Evolutionary conservation across 2,113 vertebrate genomes (phyloP), one percentile per base, ranked within the genome.

Genomic region (Tragulus kanchil): DNA sequence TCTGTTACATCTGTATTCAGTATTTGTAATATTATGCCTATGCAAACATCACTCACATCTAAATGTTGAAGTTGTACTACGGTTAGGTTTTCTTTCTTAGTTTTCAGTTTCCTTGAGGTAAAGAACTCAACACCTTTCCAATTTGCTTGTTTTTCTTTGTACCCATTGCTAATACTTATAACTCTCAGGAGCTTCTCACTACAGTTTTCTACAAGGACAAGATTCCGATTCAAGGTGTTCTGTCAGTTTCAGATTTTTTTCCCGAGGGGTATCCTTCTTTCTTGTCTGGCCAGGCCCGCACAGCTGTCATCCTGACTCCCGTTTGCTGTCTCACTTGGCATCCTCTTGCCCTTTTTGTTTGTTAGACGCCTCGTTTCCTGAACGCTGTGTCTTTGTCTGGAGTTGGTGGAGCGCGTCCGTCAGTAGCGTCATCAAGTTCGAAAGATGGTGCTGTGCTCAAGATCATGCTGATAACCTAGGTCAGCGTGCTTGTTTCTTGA

Each of bases 91-190:
- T 58, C 42, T 56, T 84, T 85, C 96, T 88, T 50, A 19, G 26
- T 78, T 93, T 96, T 92, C 31, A 2, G 16, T 69, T 93, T 82
- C 54, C 75, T 3, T 45, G 16, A 82, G 25, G 23, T 88, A 81
- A 91, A 89, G 58, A 86, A 59, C 52, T 82, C 67, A 81, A 73
- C 78, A 36, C 8, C 65, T 67, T 88, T 91, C 71, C 36, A 85
- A 42, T 91, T 77, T 82, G 54, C 54, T 89, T 93, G 26, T 62
- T 95, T 95, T 90, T 59, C 31, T 92, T 61, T 94, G 61, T 73
- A 82, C 6, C 8, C 23, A 8, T 93, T 69, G 48, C 15, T 61
- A 59, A 87, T 81, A 73, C 64, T 96, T 81, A 52, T 0, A 45
- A 73, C 64, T 88, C 45, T 19, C 23, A 67, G 45, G 85, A 84